Evolutionary conservation across 2,797 vertebrate genomes (phyloP), one percentile per base, ranked within the genome.

Genomic region (Channa striata): DNA sequence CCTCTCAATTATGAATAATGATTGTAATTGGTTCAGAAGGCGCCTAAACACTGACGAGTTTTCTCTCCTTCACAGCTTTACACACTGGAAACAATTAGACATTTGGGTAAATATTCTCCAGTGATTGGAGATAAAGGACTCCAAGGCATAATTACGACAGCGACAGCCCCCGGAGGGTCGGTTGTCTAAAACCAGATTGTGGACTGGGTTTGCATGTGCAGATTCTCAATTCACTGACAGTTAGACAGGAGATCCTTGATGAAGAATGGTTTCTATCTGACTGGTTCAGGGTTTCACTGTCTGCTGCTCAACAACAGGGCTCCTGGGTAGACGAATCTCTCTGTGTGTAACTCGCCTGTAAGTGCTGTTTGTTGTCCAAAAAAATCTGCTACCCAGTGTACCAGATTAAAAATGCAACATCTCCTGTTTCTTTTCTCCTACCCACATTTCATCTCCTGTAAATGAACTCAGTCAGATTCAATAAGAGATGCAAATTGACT

Each of bases 1-100:
- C 85, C 74, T 78, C 85, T 94, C 89, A 92, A 92, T 95, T 94
- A 92, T 93, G 74, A 69, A 94, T 93, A 25, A 64, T 90, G 91
- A 93, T 58, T 82, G 63, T 92, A 92, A 94, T 91, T 68, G 85
- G 84, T 85, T 89, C 37, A 74, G 92, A 93, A 78, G 81, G 89
- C 80, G 81, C 83, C 75, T 83, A 91, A 93, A 94, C 91, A 92
- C 86, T 82, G 87, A 78, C 66, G 77, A 80, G 48, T 69, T 74
- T 81, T 61, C 67, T 62, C 77, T 83, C 44, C 67, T 72, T 64
- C 36, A 44, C 69, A 50, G 82, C 81, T 78, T 85, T 79, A 67
- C 54, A 52, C 46, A 61, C 77, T 79, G 21, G 77, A 85, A 83
- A 86, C 83, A 89, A 72, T 85, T 63, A 72, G 53, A 80, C 72